Evolutionary conservation across 2,888 invertebrate genomes (phyloP).

Genomic region (Desoria tigrina): DNA sequence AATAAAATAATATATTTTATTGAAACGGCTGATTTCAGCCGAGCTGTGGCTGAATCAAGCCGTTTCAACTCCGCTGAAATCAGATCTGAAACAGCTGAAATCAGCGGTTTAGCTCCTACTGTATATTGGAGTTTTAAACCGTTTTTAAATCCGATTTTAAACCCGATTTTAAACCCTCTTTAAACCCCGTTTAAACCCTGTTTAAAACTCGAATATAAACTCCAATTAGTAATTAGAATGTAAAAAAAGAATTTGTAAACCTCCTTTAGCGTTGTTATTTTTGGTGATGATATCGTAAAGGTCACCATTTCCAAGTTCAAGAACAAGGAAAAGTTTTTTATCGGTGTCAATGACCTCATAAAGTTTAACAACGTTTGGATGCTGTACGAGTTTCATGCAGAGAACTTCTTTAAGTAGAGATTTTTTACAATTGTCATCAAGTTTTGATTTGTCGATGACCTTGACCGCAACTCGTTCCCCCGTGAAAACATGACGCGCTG

Average conservation of each 20-base stretch:
- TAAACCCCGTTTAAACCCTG: too few species aligned
- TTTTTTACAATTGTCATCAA: conserved; percentile 92
- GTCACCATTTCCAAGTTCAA: conserved; percentile 91
- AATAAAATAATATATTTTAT: too few species aligned
- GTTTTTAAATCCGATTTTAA: too few species aligned
- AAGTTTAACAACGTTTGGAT: conserved; percentile 94
- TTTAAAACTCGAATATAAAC: too few species aligned
- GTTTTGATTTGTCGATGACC: conserved; percentile 95
- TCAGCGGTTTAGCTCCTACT: too few species aligned
- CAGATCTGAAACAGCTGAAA: too few species aligned
- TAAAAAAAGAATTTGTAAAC: background rate
- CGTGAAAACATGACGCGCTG: conserved; percentile 97
- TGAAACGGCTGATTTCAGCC: too few species aligned
- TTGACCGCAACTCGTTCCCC: conserved; percentile 79
- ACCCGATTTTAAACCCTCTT: too few species aligned
- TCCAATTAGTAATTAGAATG: too few species aligned
- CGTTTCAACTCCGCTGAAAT: too few species aligned
- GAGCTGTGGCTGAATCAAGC: too few species aligned
- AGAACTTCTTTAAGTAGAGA: conserved; percentile 95
- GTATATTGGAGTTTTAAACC: too few species aligned
- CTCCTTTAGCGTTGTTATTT: conserved; percentile 30
- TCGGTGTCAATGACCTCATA: conserved; percentile 99
- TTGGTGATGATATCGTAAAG: conserved; percentile 46
- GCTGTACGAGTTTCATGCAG: conserved; percentile 99
- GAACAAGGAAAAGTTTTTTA: conserved; percentile 92